A percentile compares a stretch with the other conserved stretches of the same genome.
Evolutionary conservation across 2,888 invertebrate species (phyloP).

Genomic region (Heliconius charithonia): DNA sequence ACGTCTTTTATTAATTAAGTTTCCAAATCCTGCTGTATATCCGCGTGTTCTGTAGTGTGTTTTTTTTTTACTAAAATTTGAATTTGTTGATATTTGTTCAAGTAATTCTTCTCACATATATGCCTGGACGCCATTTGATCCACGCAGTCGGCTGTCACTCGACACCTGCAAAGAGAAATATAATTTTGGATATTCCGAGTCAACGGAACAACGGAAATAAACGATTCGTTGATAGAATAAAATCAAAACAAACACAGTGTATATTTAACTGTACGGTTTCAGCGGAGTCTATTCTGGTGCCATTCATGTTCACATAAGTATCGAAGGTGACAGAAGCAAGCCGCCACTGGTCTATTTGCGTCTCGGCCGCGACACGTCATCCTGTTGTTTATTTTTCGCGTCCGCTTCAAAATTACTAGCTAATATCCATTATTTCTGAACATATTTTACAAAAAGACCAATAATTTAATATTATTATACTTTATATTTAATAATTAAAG

Average conservation of each 20-base stretch:
- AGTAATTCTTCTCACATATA: conserved; percentile 4
- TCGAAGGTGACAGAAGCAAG: conserved; percentile 55
- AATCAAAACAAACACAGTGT: conserved; percentile 56
- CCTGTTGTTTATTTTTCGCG: conserved; percentile 60
- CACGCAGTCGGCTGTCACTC: conserved; percentile 48
- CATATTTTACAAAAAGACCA: conserved; percentile 48
- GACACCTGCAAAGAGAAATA: conserved; percentile 48
- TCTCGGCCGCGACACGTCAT: conserved; percentile 60
- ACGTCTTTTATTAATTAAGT: conserved; percentile 43
- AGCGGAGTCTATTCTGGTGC: conserved; percentile 62
- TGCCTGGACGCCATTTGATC: conserved; percentile 32
- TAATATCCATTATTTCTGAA: conserved; percentile 56
- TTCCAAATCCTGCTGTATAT: conserved; percentile 42
- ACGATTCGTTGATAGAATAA: conserved; percentile 49
- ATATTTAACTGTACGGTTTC: conserved; percentile 64
- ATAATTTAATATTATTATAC: too few species aligned
- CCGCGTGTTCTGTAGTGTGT: conserved; percentile 32
- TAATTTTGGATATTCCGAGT: conserved; percentile 50
- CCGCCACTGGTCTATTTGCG: conserved; percentile 63
- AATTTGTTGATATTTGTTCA: conserved; percentile 29
- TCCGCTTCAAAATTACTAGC: conserved; percentile 57
- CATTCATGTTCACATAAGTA: conserved; percentile 61
- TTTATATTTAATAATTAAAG: too few species aligned
- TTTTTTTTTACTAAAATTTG: conserved; percentile 17
- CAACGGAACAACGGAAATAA: conserved; percentile 41